Percentiles rank a stretch among this genome's conserved stretches.
phyloP scores from a whole-genome alignment of 2,113 vertebrate species.

The Cairina moschata region DNA sequence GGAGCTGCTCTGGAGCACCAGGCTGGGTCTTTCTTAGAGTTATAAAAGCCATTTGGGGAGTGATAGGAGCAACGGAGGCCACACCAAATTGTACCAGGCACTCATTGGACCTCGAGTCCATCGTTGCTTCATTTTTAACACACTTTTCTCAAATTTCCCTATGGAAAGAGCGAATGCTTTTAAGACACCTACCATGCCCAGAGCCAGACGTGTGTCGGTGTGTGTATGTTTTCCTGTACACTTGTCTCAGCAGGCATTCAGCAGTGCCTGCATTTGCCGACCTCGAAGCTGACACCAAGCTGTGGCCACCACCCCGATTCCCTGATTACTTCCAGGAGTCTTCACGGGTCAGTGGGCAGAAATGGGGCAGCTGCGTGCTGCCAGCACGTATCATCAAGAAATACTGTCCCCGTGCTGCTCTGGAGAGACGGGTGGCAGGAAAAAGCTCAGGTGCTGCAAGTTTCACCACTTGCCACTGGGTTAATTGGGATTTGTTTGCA shows the following conservation, averaged over 20 bases:
- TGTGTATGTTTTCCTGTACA: accelerated
- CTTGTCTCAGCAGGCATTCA: neutral
- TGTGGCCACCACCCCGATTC: neutral
- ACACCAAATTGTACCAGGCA: neutral
- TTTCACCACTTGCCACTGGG: neutral
- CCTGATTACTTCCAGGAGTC: neutral
- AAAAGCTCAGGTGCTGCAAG: neutral
- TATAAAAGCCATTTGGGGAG: neutral
- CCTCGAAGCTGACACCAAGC: neutral
- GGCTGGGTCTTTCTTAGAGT: accelerated
- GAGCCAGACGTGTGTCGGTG: neutral
- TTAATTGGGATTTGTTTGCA: neutral
- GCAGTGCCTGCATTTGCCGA: neutral
- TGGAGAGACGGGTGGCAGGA: neutral
- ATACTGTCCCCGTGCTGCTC: neutral
- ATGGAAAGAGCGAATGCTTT: neutral
- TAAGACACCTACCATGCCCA: neutral
- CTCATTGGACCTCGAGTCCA: neutral
- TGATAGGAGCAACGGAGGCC: neutral
- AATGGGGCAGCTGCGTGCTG: neutral
- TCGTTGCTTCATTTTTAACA: neutral
- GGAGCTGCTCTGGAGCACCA: neutral
- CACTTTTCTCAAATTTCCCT: neutral
- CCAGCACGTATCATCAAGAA: neutral
- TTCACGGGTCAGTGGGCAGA: neutral